A percentile compares a stretch with the other conserved stretches of the same genome.
Conservation (phyloP, 2,888 invertebrate genomes). For the Unio pictorum region DNA sequence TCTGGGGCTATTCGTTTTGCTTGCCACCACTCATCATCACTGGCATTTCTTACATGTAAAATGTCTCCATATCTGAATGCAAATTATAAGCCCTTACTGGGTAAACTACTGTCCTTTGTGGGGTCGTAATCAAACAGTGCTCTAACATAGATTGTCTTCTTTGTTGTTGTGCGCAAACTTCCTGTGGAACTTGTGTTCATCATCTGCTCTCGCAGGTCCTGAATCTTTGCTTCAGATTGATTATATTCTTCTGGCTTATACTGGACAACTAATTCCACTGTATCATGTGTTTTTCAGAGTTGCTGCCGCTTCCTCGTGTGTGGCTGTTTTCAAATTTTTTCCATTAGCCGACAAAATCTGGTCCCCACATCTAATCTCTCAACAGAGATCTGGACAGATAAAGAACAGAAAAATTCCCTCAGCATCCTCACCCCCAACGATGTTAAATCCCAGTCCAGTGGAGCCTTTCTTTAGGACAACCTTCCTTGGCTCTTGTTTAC, state of each 20-base stretch:
- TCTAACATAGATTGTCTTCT: constrained; percentile 95
- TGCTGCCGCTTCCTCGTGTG: constrained; percentile 97
- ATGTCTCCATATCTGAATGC: constrained; percentile 98
- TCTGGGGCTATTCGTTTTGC: constrained; percentile 78
- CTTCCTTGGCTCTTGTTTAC: constrained; percentile 80
- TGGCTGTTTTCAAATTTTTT: constrained; percentile 90
- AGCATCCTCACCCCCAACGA: constrained; percentile 99
- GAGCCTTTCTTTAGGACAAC: constrained; percentile 90
- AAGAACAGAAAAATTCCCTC: constrained; percentile 97
- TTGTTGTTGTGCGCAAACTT: constrained; percentile 95
- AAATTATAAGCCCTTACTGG: constrained; percentile 85
- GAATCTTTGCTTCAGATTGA: constrained; percentile 97
- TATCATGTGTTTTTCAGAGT: constrained; percentile 82
- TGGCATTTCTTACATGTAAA: constrained; percentile 97
- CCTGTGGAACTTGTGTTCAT: constrained; percentile 73
- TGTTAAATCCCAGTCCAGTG: constrained; percentile 97
- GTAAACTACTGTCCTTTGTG: constrained; percentile 95
- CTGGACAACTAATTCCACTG: constrained; percentile 93
- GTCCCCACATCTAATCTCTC: constrained; percentile 91
- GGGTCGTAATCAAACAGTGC: constrained; percentile 99
- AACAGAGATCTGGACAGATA: constrained; percentile 95
- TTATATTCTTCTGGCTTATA: constrained; percentile 98
- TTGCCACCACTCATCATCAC: constrained; percentile 99
- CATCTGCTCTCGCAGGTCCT: constrained; percentile 95
- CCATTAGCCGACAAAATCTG: constrained; percentile 91